Evolutionary conservation across 1,140 invertebrate species (phyloP).

Genomic region (Drosophila pectinifera): DNA sequence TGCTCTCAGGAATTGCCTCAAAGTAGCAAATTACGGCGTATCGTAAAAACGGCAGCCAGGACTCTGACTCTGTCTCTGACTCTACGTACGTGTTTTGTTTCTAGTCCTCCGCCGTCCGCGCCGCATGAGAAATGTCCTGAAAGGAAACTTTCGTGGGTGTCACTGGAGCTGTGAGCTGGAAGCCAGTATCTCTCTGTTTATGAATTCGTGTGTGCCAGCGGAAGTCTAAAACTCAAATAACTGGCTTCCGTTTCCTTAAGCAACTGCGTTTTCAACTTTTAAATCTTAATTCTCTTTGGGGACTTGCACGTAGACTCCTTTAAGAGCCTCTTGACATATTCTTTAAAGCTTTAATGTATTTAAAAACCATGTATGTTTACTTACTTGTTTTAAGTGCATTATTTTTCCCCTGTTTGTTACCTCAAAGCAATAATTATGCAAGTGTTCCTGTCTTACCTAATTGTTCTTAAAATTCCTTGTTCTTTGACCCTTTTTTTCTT

Average conservation of each 20-base stretch:
- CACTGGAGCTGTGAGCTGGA: constrained; percentile 4
- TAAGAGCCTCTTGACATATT: neutral
- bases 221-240: constrained; percentile 22
- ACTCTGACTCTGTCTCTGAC: too few species aligned
- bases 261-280: neutral
- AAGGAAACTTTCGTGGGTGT: constrained; percentile 30
- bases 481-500: too few species aligned
- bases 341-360: neutral
- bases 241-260: constrained; percentile 1
- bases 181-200: constrained; percentile 6
- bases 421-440: too few species aligned
- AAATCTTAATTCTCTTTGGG: neutral
- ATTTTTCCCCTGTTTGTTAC: neutral
- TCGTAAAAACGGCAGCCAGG: constrained; percentile 59
- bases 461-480: too few species aligned
- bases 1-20: constrained; percentile 58
- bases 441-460: neutral
- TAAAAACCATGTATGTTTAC: neutral
- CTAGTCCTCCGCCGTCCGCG: constrained; percentile 19
- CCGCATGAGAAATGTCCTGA: constrained; percentile 37
- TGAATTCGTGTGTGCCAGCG: neutral
- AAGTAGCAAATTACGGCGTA: constrained; percentile 74
- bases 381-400: neutral
- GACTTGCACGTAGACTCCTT: neutral
- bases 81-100: constrained; percentile 61